phyloP scores from a whole-genome alignment of 1,140 invertebrate species.

The Euura lappo region DNA sequence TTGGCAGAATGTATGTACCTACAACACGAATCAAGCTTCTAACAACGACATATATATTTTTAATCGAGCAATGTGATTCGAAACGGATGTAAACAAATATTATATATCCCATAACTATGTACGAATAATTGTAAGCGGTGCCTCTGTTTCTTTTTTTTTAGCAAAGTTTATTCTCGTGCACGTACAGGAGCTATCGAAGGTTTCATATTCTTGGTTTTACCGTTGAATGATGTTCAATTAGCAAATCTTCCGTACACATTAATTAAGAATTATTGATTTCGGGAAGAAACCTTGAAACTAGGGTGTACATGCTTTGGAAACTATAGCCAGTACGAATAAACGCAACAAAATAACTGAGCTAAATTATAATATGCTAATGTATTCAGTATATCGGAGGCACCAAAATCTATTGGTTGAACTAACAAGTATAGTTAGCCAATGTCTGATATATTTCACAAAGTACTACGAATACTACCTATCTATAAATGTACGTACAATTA shows the following conservation, averaged over 20 bases:
- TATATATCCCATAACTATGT: neutral
- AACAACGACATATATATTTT: conserved; percentile 1
- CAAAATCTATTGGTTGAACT: neutral
- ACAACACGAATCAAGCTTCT: neutral
- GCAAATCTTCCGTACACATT: neutral
- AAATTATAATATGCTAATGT: neutral
- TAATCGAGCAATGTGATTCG: neutral
- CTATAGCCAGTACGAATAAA: conserved; percentile 13
- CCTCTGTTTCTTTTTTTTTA: neutral
- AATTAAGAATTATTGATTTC: no score
- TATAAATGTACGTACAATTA: conserved; percentile 14
- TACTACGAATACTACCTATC: conserved; percentile 7
- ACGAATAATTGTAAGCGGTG: neutral
- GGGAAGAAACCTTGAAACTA: no score
- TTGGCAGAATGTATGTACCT: neutral
- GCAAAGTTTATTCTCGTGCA: no score
- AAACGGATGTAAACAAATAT: neutral
- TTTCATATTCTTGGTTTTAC: neutral
- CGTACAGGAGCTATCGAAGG: neutral
- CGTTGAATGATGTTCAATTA: no score
- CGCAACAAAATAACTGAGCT: neutral
- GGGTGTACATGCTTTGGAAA: neutral
- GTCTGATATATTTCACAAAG: conserved; percentile 10
- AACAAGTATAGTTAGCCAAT: neutral
- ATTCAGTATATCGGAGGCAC: neutral